A percentile compares a stretch with the other conserved stretches of the same genome.
Conservation (phyloP, 2,888 invertebrate genomes). For the Muschampia plurimacula region DNA sequence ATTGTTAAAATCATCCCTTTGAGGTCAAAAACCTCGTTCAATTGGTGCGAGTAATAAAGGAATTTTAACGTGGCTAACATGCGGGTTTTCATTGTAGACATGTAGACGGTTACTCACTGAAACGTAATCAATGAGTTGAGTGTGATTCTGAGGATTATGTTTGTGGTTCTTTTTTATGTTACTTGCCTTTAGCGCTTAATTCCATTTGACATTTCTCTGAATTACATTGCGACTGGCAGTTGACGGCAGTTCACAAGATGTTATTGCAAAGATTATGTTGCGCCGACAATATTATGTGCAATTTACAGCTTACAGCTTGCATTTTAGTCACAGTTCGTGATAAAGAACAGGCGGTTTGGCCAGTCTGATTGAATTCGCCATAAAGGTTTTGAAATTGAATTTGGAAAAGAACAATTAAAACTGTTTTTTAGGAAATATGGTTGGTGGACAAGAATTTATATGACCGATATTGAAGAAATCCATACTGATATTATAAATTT, state of each 20-base stretch:
- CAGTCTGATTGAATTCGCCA: neutral
- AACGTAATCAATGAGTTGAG: constrained; percentile 51
- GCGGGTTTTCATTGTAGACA: constrained; percentile 63
- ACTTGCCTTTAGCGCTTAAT: constrained; percentile 8
- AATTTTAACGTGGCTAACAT: constrained; percentile 61
- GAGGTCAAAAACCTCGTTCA: constrained; percentile 72
- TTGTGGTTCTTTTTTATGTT: constrained; percentile 36
- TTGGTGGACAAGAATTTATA: too few relatives aligned
- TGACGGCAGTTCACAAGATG: constrained; percentile 19
- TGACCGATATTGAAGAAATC: too few relatives aligned
- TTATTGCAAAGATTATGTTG: constrained; percentile 26
- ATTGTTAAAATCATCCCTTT: constrained; percentile 68
- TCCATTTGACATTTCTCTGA: constrained; percentile 34
- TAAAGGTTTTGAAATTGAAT: neutral
- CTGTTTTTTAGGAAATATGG: too few relatives aligned
- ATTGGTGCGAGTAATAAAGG: constrained; percentile 67
- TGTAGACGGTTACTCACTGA: constrained; percentile 37
- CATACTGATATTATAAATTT: too few relatives aligned
- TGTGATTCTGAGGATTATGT: constrained; percentile 40
- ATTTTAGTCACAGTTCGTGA: constrained; percentile 18
- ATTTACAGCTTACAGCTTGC: constrained; percentile 16
- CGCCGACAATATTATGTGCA: constrained; percentile 14
- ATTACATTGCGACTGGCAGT: constrained; percentile 13
- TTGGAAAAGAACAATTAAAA: too few relatives aligned
- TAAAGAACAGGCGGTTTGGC: neutral